Conservation (phyloP, 2,888 invertebrate genomes). For the Harpalus rufipes region DNA sequence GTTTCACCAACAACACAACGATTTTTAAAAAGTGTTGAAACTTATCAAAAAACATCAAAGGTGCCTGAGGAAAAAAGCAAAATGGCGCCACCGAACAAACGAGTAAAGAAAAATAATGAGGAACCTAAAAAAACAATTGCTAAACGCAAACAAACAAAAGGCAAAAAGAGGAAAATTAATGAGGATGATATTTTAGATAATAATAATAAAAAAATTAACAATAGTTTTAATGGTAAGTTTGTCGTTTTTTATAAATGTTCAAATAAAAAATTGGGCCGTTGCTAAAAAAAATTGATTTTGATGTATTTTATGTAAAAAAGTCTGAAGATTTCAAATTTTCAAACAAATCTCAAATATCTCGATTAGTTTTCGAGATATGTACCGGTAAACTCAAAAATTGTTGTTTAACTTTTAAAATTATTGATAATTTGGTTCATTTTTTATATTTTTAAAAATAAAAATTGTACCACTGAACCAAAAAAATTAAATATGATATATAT, state of each 20-base stretch:
- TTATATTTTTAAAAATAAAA: no score
- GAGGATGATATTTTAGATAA: slow-evolving; percentile 27
- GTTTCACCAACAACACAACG: slow-evolving; percentile 65
- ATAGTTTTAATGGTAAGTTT: slow-evolving; percentile 47
- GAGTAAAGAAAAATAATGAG: slow-evolving; percentile 23
- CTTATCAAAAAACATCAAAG: slow-evolving; percentile 16
- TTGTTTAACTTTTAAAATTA: no score
- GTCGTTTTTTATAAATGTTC: no score
- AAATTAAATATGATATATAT: no score
- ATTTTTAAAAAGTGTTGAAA: slow-evolving; percentile 63
- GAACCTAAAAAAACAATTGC: not conserved
- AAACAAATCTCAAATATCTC: no score
- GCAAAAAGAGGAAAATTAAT: slow-evolving; percentile 52
- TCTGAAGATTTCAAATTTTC: no score
- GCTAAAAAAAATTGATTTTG: not conserved
- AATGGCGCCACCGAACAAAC: slow-evolving; percentile 20
- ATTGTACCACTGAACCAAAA: no score
- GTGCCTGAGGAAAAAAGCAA: not conserved
- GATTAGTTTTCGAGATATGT: no score
- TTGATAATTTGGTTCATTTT: no score
- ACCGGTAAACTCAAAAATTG: no score
- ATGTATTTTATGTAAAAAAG: no score
- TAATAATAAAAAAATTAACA: slow-evolving; percentile 62
- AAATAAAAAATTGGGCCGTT: no score
- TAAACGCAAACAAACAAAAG: slow-evolving; percentile 58